Evolutionary conservation across 2,797 vertebrate genomes (phyloP).

Genomic region (Acrossocheilus wenchowensis): DNA sequence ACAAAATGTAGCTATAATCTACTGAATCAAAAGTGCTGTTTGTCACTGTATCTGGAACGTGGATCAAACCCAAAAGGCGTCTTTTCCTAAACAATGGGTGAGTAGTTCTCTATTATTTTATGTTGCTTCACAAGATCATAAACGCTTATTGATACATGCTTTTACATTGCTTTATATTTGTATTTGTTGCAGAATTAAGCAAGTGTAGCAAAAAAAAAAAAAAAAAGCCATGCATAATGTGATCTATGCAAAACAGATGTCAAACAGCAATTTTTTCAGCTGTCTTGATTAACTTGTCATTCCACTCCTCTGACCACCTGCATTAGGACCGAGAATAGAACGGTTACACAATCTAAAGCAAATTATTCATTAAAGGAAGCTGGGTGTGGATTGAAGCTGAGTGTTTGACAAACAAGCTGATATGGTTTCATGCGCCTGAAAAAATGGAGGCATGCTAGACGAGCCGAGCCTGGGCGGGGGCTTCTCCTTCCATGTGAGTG

Average conservation of each 20-base stretch:
- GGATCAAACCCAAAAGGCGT: neutral
- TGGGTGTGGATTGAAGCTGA: conserved; percentile 14
- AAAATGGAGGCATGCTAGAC: neutral
- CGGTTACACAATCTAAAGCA: neutral
- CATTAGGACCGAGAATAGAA: conserved; percentile 1
- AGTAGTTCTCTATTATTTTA: neutral
- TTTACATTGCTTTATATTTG: neutral
- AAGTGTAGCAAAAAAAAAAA: neutral
- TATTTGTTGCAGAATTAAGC: neutral
- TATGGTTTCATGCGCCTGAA: conserved; percentile 12
- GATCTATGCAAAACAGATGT: neutral
- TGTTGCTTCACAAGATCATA: neutral
- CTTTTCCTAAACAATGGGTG: neutral
- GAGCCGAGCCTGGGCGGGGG: neutral
- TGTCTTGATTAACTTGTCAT: neutral
- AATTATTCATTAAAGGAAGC: conserved; percentile 2
- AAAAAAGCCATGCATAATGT: neutral
- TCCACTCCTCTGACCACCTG: conserved; percentile 1
- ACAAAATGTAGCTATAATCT: neutral
- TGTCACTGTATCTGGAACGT: neutral
- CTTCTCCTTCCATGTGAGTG: neutral
- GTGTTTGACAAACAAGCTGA: conserved; percentile 34
- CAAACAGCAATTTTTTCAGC: neutral
- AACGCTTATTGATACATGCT: neutral
- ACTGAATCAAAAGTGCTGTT: neutral